Conservation (phyloP, 2,797 vertebrate genomes). For the Trematomus bernacchii region DNA sequence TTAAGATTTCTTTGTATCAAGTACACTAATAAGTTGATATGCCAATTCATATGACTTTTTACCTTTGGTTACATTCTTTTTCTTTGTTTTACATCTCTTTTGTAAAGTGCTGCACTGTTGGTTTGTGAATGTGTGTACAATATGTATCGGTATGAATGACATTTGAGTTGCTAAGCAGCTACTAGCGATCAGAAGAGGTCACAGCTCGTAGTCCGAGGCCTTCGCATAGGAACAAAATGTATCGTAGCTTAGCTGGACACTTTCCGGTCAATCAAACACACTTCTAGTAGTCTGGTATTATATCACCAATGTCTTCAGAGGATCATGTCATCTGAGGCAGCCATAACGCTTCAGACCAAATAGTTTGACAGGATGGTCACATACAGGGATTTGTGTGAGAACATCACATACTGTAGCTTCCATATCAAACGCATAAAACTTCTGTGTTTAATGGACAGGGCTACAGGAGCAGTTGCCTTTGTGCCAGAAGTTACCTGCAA, state of each 20-base stretch:
- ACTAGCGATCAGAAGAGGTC: slow-evolving; percentile 17
- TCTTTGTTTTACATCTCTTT: slow-evolving; percentile 54
- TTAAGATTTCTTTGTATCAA: slow-evolving; percentile 68
- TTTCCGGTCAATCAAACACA: slow-evolving; percentile 28
- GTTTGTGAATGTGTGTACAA: slow-evolving; percentile 11
- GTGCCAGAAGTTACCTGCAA: neutral
- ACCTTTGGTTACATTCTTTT: slow-evolving; percentile 53
- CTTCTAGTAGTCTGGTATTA: neutral
- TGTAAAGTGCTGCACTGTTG: slow-evolving; percentile 61
- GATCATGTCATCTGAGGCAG: slow-evolving; percentile 34
- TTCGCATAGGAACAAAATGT: slow-evolving; percentile 36
- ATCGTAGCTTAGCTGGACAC: slow-evolving; percentile 10
- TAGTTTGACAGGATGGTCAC: slow-evolving; percentile 8
- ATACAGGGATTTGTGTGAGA: slow-evolving; percentile 15
- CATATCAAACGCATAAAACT: slow-evolving; percentile 44
- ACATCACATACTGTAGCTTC: slow-evolving; percentile 11
- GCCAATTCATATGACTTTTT: slow-evolving; percentile 72
- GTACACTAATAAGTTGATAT: slow-evolving; percentile 64
- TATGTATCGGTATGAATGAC: slow-evolving; percentile 44
- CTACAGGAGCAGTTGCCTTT: neutral
- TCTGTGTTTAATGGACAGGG: slow-evolving; percentile 22
- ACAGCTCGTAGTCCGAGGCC: slow-evolving; percentile 40
- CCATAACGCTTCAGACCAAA: slow-evolving; percentile 61
- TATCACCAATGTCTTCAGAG: slow-evolving; percentile 41
- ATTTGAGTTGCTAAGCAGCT: slow-evolving; percentile 36